Conservation (phyloP, 2,888 invertebrate genomes). For the Trilocha varians region DNA sequence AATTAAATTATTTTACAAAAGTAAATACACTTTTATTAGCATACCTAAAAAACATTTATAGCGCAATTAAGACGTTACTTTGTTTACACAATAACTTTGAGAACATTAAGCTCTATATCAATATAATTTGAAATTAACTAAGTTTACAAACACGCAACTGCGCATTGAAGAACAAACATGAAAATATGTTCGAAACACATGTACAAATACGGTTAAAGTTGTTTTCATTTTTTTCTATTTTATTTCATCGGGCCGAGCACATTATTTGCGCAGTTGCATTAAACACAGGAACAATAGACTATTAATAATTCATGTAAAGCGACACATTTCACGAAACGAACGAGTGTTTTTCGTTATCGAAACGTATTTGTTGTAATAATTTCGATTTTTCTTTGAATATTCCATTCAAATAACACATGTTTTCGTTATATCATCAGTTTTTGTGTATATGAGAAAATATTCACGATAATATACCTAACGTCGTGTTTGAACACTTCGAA, state of each 20-base stretch:
- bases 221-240: slow-evolving; percentile 10
- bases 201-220: slow-evolving; percentile 9
- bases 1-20: too few relatives aligned
- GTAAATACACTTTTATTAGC: too few relatives aligned
- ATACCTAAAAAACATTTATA: too few relatives aligned
- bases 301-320: slow-evolving; percentile 34
- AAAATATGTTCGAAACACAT: slow-evolving; percentile 21
- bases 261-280: slow-evolving; percentile 33
- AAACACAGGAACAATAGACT: slow-evolving; percentile 27
- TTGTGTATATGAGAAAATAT: too few relatives aligned
- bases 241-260: slow-evolving; percentile 9
- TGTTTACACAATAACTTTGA: too few relatives aligned
- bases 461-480: too few relatives aligned
- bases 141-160: slow-evolving; percentile 11
- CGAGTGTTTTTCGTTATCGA: neutral
- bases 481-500: too few relatives aligned
- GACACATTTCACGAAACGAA: slow-evolving; percentile 32
- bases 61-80: too few relatives aligned
- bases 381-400: too few relatives aligned
- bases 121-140: neutral
- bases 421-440: too few relatives aligned
- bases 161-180: slow-evolving; percentile 11
- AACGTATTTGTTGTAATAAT: neutral
- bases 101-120: too few relatives aligned
- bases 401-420: too few relatives aligned